Base-by-base conservation (phyloP, 2,888 invertebrate genomes). In the Myopa testacea region DNA sequence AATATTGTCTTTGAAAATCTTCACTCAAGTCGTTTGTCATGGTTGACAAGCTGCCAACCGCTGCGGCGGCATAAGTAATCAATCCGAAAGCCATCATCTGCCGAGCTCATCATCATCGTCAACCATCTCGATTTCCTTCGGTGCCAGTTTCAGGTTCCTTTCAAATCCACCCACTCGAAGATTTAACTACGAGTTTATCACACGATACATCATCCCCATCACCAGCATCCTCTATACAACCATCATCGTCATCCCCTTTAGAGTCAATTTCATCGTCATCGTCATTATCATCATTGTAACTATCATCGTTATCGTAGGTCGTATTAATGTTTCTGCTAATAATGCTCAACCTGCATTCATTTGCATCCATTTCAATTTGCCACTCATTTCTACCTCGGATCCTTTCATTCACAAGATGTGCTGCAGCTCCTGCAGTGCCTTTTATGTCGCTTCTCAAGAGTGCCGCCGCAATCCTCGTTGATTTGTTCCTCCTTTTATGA, bases 321-420 rank as follows among this genome's bases (percentile, higher is more conserved):
- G 16, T 55, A 55, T 55, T 16, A 55, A 60, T 60, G 26, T 16
- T n/a, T 40, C 37, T 72, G 6, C 52, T 37, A 16, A 52, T 37
- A 52, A 55, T 38, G 38, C 37, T 55, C 71, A 71, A 58, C 37
- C 71, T 55, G 19, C 34, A 71, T 55, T 72, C n/a, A n/a, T 50
- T 65, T 50, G 34, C 14, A 14, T 40, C 52, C 74, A 63, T 52
- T 65, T 74, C 74, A 74, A 74, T 74, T 65, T 74, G 65, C 63
- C 65, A 65, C 52, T 74, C 63, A 37, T 60, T 58, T 38, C 71
- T 50, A 55, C 4, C 55, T 0, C 45, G 45, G 14, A 6, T 55
- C 10, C 55, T 1, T 55, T 63, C 26, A 63, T 14, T 7, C 37
- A 63, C 34, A 63, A 63, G 14, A 63, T 10, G 2, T 63, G 12